Percentiles rank a stretch among this genome's conserved stretches.
These are phyloP conservation scores for Drosophila formosana DNA, from an alignment of 2,888 invertebrate species.

Conservation along the genomic window DNA sequence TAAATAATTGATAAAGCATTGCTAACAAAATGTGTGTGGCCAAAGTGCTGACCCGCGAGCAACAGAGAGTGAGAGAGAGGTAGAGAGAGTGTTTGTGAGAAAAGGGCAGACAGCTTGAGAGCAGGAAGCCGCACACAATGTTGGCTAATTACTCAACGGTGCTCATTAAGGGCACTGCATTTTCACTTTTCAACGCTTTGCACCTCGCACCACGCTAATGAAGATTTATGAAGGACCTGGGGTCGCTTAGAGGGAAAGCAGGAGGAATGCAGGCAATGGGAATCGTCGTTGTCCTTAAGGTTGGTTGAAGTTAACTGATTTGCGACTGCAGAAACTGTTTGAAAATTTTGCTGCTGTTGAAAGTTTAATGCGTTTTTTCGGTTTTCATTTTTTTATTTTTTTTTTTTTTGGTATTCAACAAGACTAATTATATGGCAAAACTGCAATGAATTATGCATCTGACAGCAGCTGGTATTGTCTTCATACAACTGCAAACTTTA, in stretches of 20 bases:
- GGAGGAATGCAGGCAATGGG: background rate
- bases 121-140: conserved; percentile 69
- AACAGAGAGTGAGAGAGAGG: background rate
- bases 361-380: conserved; percentile 76
- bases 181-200: conserved; percentile 79
- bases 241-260: conserved; percentile 1
- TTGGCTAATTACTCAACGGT: conserved; percentile 77
- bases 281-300: conserved; percentile 44
- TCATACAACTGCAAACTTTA: conserved; percentile 65
- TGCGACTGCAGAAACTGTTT: conserved; percentile 30
- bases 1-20: conserved; percentile 78
- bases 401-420: background rate
- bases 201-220: conserved; percentile 69
- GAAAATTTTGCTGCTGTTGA: conserved; percentile 51
- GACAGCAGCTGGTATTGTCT: conserved; percentile 69
- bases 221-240: conserved; percentile 75
- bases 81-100: conserved; percentile 1
- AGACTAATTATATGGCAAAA: conserved; percentile 72
- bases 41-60: conserved; percentile 27
- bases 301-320: conserved; percentile 65
- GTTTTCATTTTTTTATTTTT: conserved; percentile 37
- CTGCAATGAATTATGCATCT: conserved; percentile 78
- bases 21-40: conserved; percentile 42
- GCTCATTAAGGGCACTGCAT: conserved; percentile 79
- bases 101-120: background rate